Percentiles rank a stretch among this genome's conserved stretches.
Evolutionary conservation across 2,797 vertebrate species (phyloP).

Genomic region (Coregonus ussuriensis): DNA sequence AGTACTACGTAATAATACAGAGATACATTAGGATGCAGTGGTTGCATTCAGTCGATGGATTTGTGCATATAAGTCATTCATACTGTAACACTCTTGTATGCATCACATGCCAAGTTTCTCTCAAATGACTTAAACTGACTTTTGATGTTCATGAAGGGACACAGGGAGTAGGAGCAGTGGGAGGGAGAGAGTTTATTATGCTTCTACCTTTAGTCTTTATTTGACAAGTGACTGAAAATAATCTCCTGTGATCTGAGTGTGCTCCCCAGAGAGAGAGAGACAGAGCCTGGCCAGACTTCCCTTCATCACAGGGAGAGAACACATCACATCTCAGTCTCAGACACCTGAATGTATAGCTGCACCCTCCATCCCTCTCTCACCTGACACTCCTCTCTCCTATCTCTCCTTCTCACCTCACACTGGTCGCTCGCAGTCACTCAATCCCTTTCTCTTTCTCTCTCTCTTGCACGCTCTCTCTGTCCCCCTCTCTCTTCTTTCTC

Average conservation of each 20-base stretch:
- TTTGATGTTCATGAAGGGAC: neutral
- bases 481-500: neutral
- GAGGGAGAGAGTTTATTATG: neutral
- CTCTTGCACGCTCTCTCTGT: neutral
- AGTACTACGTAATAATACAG: neutral
- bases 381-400: neutral
- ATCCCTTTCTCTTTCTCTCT: neutral
- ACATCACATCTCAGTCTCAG: constrained; percentile 25
- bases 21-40: neutral
- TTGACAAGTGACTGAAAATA: constrained; percentile 44
- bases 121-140: constrained; percentile 6
- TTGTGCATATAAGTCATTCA: constrained; percentile 12
- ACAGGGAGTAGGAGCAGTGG: neutral
- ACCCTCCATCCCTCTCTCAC: neutral
- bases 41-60: neutral
- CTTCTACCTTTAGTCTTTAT: constrained; percentile 22
- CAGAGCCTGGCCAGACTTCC: neutral
- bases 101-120: neutral
- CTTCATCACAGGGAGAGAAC: constrained; percentile 28
- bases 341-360: constrained; percentile 56
- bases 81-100: neutral
- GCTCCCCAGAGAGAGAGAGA: neutral
- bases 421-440: neutral
- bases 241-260: constrained; percentile 32
- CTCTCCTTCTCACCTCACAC: neutral